Base-by-base conservation (phyloP, 2,888 invertebrate species). In the Orchesella flavescens region DNA sequence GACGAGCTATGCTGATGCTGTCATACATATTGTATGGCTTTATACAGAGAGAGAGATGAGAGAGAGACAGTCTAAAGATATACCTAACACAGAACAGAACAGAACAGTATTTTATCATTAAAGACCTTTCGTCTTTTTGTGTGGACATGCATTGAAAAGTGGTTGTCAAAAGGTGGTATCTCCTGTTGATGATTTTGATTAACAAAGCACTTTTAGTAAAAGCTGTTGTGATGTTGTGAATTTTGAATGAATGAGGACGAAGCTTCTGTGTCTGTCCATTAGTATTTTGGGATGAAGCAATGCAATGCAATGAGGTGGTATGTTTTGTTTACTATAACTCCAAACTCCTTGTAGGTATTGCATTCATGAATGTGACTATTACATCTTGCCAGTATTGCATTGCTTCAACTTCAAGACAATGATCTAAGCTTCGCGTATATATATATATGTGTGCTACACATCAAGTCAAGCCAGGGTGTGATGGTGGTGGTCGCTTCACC, bases 151-250 rank as follows among this genome's bases (percentile, higher is more conserved):
- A 21, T 57, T 78, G 77, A 78, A 78, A 69, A 46, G 59, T 69
- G 46, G 19, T 61, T 78, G 77, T 78, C 69, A 78, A 78, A 78
- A 69, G 68, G 49, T 69, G 68, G 69, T 78, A 53, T 43, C 43
- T 55, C 24, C 34, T 49, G 55, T 72, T 71, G 78, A 57, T 77
- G 61, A 78, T 71, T 71, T 71, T 78, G 69, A 78, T 78, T 78
- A 78, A 69, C 78, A 71, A 78, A 78, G 71, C 78, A 78, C 61
- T 69, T n/a, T 49, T 77, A 12, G 19, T 23, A 44, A 46, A 63
- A 23, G 23, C 19, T 24, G 23, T 12, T 53, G 46, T 74, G 61
- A 61, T 13, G 17, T 17, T 61, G 65, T 65, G 43, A 49, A 49
- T 23, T 65, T 17, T 19, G 19, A 7, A 43, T 63, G 75, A 65